Percentiles rank a stretch among this genome's conserved stretches.
Conservation (phyloP, 2,797 vertebrate genomes). For the Sardinella longiceps region DNA sequence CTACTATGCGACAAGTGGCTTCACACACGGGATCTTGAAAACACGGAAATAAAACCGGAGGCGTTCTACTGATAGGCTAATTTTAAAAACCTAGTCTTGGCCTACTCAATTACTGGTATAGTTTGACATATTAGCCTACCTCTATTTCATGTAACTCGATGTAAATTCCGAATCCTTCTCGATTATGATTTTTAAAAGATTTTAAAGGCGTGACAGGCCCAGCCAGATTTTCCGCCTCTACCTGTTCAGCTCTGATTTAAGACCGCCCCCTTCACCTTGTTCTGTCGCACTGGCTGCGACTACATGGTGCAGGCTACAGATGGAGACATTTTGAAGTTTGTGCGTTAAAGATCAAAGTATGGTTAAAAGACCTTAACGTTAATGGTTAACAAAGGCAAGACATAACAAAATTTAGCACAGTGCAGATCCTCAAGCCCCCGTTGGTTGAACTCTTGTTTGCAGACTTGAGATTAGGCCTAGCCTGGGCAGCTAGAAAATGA, state of each 20-base stretch:
- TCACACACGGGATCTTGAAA: neutral
- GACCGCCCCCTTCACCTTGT: conserved; percentile 3
- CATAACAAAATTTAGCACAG: too few species aligned
- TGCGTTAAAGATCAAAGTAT: too few species aligned
- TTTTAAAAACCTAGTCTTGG: too few species aligned
- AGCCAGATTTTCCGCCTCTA: neutral
- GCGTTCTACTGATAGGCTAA: neutral
- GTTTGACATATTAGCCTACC: neutral
- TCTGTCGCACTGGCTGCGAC: neutral
- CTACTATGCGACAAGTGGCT: too few species aligned
- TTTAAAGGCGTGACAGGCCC: neutral
- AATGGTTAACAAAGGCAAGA: too few species aligned
- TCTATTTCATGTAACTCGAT: neutral
- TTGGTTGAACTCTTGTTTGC: too few species aligned
- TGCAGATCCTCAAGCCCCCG: too few species aligned
- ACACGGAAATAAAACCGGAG: conserved; percentile 11
- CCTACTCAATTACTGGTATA: neutral
- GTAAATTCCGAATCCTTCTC: neutral
- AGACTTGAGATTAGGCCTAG: too few species aligned
- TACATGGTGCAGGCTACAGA: neutral
- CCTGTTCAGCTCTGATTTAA: neutral
- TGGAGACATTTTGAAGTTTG: neutral
- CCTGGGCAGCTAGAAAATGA: too few species aligned
- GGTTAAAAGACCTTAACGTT: too few species aligned
- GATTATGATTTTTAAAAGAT: neutral